Percentiles rank a stretch among this genome's conserved stretches.
Evolutionary conservation across 37 sponge, comb jelly and placozoan species (phyloP).

Genomic region (Oopsacas minuta): DNA sequence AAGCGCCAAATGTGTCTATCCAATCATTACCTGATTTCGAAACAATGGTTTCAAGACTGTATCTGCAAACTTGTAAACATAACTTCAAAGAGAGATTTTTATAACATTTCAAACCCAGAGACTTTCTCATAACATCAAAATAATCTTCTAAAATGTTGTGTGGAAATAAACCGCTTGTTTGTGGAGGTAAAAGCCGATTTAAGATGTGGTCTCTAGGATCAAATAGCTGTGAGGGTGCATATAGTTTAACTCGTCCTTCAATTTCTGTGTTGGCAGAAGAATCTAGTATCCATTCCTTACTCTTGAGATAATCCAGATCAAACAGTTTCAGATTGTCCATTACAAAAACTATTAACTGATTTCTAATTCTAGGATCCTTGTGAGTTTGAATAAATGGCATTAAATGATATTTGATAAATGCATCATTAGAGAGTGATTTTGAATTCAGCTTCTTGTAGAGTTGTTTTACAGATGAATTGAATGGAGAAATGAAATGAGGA

Average conservation of each 20-base stretch:
- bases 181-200: not conserved
- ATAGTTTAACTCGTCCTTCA: not conserved
- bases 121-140: not conserved
- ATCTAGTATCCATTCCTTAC: not conserved
- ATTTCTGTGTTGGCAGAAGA: not conserved
- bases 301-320: not conserved
- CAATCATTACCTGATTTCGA: not conserved
- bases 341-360: not conserved
- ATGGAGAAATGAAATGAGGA: constrained; percentile 3
- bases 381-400: not conserved
- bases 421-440: not conserved
- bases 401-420: not conserved
- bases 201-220: not conserved
- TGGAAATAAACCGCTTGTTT: not conserved
- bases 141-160: not conserved
- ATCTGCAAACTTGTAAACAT: not conserved
- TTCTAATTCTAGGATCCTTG: not conserved
- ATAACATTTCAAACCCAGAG: not conserved
- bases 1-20: not conserved
- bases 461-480: not conserved
- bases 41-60: not conserved
- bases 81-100: not conserved
- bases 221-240: not conserved
- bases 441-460: not conserved
- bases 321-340: not conserved